Evolutionary conservation across 2,113 vertebrate species (phyloP).

Genomic region (Nycticorax nycticorax): DNA sequence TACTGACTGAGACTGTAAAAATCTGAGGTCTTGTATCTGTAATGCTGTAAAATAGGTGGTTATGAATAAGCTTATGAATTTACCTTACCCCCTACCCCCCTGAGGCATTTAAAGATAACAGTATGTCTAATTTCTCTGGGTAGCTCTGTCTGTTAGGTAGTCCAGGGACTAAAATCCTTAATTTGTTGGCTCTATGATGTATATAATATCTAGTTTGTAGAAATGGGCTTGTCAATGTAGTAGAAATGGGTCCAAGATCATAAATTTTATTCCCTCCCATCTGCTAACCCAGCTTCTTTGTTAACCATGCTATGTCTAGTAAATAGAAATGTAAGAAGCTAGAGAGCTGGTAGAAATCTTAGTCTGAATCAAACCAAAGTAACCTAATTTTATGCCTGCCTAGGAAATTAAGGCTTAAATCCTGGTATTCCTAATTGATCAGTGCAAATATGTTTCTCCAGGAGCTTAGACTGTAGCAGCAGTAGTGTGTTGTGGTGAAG

Average conservation of each 20-base stretch:
- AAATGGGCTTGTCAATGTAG: constrained; percentile 12
- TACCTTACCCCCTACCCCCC: background rate
- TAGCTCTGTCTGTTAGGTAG: background rate
- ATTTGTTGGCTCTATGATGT: background rate
- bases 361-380: background rate
- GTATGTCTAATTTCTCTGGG: background rate
- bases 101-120: background rate
- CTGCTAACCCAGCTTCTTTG: constrained; percentile 7
- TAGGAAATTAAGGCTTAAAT: background rate
- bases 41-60: background rate
- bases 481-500: background rate
- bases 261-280: constrained; percentile 27
- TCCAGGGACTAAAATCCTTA: background rate
- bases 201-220: background rate
- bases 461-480: background rate
- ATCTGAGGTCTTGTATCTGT: background rate
- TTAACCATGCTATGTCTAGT: background rate
- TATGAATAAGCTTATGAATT: background rate
- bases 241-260: constrained; percentile 1
- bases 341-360: background rate
- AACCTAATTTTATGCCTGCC: background rate
- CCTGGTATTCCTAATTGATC: background rate
- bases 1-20: background rate
- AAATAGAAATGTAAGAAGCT: background rate
- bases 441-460: background rate